Evolutionary conservation across 2,113 vertebrate species (phyloP).

Genomic region (Indicator indicator): DNA sequence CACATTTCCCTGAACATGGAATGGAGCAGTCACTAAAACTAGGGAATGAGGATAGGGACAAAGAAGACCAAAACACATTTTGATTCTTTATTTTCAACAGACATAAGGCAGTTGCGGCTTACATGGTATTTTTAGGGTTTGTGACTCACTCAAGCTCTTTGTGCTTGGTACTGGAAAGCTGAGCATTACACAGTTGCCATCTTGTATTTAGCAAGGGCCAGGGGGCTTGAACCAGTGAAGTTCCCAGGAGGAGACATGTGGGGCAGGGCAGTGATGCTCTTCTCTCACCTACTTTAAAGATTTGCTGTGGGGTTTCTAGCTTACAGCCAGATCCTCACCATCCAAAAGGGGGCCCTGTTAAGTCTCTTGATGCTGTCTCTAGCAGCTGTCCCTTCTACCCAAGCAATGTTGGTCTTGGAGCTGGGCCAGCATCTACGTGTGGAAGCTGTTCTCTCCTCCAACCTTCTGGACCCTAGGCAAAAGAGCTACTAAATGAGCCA

Average conservation of each 20-base stretch:
- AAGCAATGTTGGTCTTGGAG: slow-evolving; percentile 24
- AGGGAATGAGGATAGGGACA: neutral
- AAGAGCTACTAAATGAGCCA: slow-evolving; percentile 67
- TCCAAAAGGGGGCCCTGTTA: neutral
- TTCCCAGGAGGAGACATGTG: neutral
- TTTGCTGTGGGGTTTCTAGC: neutral
- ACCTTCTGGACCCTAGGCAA: slow-evolving; percentile 57
- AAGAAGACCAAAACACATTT: neutral
- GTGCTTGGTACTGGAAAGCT: neutral
- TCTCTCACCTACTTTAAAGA: neutral
- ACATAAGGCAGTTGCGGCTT: neutral
- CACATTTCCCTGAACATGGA: neutral
- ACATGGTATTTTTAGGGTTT: neutral
- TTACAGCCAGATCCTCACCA: neutral
- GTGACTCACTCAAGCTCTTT: neutral
- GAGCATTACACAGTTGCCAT: neutral
- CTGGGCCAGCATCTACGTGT: slow-evolving; percentile 35
- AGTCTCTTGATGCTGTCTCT: neutral
- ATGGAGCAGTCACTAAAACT: neutral
- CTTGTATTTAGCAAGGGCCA: fast-evolving
- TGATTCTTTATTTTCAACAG: neutral
- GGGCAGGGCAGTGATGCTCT: neutral
- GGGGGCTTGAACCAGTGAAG: neutral
- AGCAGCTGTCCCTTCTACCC: slow-evolving; percentile 42
- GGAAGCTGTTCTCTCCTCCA: slow-evolving; percentile 47